Base-by-base conservation (phyloP, 2,113 vertebrate species). In the Tichodroma muraria region DNA sequence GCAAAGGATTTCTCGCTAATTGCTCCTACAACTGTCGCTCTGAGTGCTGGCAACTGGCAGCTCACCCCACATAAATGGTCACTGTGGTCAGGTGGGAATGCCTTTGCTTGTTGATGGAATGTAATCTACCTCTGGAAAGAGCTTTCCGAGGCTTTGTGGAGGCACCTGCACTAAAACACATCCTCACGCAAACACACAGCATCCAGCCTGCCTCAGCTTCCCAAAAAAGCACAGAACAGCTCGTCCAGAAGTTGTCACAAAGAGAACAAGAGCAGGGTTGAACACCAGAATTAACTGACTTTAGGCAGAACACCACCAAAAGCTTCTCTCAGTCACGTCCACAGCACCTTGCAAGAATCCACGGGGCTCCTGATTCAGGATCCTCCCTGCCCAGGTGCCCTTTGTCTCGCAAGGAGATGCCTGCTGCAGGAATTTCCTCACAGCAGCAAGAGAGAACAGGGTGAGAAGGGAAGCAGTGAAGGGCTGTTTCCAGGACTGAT, bases 151-250 rank as follows among this genome's bases (percentile, higher is more conserved):
- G 57, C n/a, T 31, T 73, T 72, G 52, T 28, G 68, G 68, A 70
- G 82, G 38, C 93, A 95, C 89, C 95, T 95, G 82, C 90, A 68
- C 61, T 19, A 45, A 73, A 66, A 17, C 33, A 21, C 3, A n/a
- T 10, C 56, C 77, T 50, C 45, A 9, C 0, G 0, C 49, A 40
- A 53, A 19, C 0, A 3, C 38, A 28, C 20, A 54, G n/a, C n/a
- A 16, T n/a, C 25, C 49, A 47, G 44, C 37, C 53, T 47, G 72
- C 78, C 61, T 42, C 40, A 31, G 30, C 12, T 27, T n/a, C 61
- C 71, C 37, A 10, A 45, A 75, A 91, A 81, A 49, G 11, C n/a
- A 20, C 50, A 37, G 38, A 57, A 2, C 27, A 33, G 33, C 42
- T 57, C 4, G 9, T 11, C 7, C n/a, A 24, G 60, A 75, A 63